Percentiles rank a stretch among this genome's conserved stretches.
Conservation (phyloP, 2,797 vertebrate genomes). For the Pseudochirops cupreus region DNA sequence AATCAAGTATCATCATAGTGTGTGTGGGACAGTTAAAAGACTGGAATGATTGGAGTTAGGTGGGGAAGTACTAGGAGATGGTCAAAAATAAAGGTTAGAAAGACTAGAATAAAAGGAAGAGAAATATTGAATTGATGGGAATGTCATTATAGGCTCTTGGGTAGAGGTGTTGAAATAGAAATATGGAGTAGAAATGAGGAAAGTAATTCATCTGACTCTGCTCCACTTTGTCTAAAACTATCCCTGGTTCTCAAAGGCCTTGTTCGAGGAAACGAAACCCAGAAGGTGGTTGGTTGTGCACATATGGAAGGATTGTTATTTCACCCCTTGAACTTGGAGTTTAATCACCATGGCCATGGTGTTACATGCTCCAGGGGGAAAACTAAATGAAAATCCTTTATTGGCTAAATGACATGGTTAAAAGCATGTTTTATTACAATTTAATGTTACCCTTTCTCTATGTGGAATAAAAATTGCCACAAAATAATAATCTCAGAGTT, state of each 20-base stretch:
- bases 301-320: not conserved
- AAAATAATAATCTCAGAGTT: not conserved
- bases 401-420: not conserved
- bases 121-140: not conserved
- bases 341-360: not conserved
- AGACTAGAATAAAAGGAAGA: not conserved
- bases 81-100: not conserved
- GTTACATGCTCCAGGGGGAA: not conserved
- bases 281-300: not conserved
- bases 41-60: not conserved
- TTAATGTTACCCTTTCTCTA: not conserved
- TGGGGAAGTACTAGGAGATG: not conserved
- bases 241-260: not conserved
- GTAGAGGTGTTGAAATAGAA: not conserved
- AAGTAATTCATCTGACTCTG: not conserved
- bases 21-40: not conserved
- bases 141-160: not conserved
- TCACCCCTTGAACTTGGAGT: not conserved
- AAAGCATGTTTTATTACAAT: not conserved
- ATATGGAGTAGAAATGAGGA: not conserved
- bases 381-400: not conserved
- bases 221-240: not conserved
- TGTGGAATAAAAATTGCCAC: not conserved
- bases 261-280: not conserved
- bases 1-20: not conserved